phyloP scores from a whole-genome alignment of 2,113 vertebrate genomes.

The Cebidichthys violaceus region DNA sequence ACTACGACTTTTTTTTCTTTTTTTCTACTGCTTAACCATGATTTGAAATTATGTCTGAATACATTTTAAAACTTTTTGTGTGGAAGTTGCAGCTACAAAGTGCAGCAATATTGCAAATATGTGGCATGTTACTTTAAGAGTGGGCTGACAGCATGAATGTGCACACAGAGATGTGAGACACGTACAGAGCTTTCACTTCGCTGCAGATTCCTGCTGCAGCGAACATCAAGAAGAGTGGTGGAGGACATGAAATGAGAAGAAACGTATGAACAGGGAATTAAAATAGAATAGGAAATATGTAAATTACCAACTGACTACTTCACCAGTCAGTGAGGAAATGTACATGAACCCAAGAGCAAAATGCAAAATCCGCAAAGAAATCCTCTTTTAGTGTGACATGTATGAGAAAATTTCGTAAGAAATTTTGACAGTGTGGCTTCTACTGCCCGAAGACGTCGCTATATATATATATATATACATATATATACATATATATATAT shows the following conservation, averaged over 20 bases:
- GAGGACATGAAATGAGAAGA: neutral
- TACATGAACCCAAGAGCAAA: neutral
- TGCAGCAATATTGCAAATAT: neutral
- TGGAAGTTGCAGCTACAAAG: neutral
- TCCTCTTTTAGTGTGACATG: neutral
- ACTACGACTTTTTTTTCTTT: neutral
- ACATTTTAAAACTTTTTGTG: too few species aligned
- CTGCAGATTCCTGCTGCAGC: neutral
- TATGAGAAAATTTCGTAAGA: too few species aligned
- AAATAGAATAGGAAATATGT: neutral
- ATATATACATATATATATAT: too few species aligned
- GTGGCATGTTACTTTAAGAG: constrained; percentile 78
- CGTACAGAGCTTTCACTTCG: constrained; percentile 23
- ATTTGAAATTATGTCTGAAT: neutral
- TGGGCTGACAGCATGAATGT: constrained; percentile 61
- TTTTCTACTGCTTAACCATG: neutral
- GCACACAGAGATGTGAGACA: constrained; percentile 11
- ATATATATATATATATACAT: too few species aligned
- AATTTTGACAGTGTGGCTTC: too few species aligned
- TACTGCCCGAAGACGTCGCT: too few species aligned
- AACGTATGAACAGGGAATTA: neutral
- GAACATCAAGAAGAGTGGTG: neutral
- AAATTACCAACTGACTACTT: neutral
- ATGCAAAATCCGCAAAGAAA: neutral
- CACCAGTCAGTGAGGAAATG: neutral